Evolutionary conservation across 2,797 vertebrate genomes (phyloP).

Genomic region (Sebastes glaucus): DNA sequence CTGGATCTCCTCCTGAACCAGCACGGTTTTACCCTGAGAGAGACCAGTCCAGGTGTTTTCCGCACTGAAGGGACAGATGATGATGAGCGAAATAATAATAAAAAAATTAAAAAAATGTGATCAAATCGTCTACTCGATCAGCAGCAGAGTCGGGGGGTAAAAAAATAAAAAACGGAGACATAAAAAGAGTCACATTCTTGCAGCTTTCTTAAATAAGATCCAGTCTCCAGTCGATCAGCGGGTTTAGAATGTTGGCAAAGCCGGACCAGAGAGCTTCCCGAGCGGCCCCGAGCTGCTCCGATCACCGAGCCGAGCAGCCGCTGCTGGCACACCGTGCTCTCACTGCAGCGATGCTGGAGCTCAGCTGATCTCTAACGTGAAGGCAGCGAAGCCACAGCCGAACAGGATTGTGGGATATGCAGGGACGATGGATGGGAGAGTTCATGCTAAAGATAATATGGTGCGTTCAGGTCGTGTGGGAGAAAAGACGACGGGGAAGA

Average conservation of each 20-base stretch:
- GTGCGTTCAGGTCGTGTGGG: slow-evolving; percentile 48
- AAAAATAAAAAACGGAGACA: slow-evolving; percentile 6
- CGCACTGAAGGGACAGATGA: slow-evolving; percentile 35
- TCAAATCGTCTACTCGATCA: slow-evolving; percentile 6
- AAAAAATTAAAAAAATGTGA: not conserved
- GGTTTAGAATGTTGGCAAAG: slow-evolving; percentile 32
- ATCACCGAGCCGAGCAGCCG: slow-evolving; percentile 37
- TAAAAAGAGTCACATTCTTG: slow-evolving; percentile 62
- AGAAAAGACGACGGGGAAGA: not conserved
- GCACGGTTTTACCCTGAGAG: slow-evolving; percentile 35
- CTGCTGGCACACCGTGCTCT: slow-evolving; percentile 51
- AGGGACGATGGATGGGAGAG: slow-evolving; percentile 33
- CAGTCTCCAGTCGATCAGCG: slow-evolving; percentile 24
- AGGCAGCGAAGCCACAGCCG: slow-evolving; percentile 38
- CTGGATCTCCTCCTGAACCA: slow-evolving; percentile 67
- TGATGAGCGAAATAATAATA: slow-evolving; percentile 17
- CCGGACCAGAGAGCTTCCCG: slow-evolving; percentile 50
- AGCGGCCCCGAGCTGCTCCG: slow-evolving; percentile 67
- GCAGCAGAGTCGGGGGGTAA: not conserved
- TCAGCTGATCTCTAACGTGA: slow-evolving; percentile 70
- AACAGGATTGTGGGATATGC: slow-evolving; percentile 78
- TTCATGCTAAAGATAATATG: slow-evolving; percentile 32
- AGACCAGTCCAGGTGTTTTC: slow-evolving; percentile 56
- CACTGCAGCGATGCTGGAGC: slow-evolving; percentile 76
- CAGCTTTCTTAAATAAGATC: not conserved